Evolutionary conservation across 1,140 invertebrate species (phyloP).

Genomic region (roundworm (Caenorhabditis elegans)): DNA sequence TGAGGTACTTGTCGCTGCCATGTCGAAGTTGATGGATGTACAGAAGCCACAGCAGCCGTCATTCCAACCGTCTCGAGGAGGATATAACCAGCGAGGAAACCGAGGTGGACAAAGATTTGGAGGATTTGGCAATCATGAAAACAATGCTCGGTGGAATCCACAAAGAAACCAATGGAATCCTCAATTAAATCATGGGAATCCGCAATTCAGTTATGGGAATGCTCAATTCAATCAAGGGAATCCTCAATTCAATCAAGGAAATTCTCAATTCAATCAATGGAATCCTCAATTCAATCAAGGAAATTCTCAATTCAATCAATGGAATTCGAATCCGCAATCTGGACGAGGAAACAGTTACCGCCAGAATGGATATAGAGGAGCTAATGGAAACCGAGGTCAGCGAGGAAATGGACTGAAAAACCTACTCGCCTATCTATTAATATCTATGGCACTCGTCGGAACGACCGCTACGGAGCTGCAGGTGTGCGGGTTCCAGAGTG

Average conservation of each 20-base stretch:
- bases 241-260: too few relatives aligned
- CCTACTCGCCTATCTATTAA: neutral
- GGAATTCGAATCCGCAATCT: too few relatives aligned
- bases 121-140: too few relatives aligned
- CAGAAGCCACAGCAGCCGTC: neutral
- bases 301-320: too few relatives aligned
- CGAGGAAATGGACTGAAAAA: neutral
- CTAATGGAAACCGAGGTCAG: neutral
- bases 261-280: too few relatives aligned
- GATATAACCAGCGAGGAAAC: neutral
- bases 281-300: too few relatives aligned
- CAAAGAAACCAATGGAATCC: too few relatives aligned
- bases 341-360: neutral
- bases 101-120: neutral
- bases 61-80: neutral
- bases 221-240: too few relatives aligned
- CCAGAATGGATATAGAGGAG: neutral
- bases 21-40: neutral
- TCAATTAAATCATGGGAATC: too few relatives aligned
- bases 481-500: neutral
- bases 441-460: neutral
- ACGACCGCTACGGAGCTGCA: neutral
- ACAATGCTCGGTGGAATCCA: too few relatives aligned
- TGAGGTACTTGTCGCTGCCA: neutral
- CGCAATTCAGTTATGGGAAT: too few relatives aligned